Base-by-base conservation (phyloP, 2,888 invertebrate species). In the Sesia bembeciformis region DNA sequence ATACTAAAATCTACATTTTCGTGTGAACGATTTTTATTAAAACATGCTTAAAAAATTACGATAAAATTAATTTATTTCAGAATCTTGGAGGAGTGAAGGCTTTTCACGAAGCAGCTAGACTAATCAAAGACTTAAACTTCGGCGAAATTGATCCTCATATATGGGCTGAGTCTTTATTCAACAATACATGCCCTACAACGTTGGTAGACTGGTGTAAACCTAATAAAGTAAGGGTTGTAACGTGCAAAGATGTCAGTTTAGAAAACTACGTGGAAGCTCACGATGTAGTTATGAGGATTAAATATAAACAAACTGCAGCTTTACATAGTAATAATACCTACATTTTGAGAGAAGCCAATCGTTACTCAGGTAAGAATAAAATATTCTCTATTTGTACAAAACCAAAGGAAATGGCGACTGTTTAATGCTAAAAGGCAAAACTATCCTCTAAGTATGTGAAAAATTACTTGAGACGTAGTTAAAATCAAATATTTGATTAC, bases 191-290 rank as follows among this genome's bases (percentile, higher is more conserved):
- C 57, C 82, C 92, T 52, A 70, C 89, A 3, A 67, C 75, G 8
- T 58, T 91, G n/a, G 76, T 91, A 2, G 85, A 90, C 62, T 90
- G 84, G 78, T 91, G 91, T 58, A 76, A 81, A 55, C 79, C 84
- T 0, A 86, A 87, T 57, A 80, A 81, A 73, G 69, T 90, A 39
- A 81, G 79, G 75, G 82, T 81, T 7, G 71, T 78, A 40, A 87
- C 91, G 0, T 92, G 92, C 64, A 87, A 90, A 62, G 85, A 90
- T 56, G 80, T 90, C 52, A 89, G 84, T 49, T 85, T 91, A 74
- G 68, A 66, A 3, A 82, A 85, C 60, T 92, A 90, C 64, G 75
- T 92, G 57, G 88, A 91, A 50, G 87, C 90, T 3, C 90, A 91
- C 60, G 91, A 91, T 65, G 72, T 81, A 0, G 78, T 84, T 3